Base-by-base conservation (phyloP, 2,797 vertebrate genomes). In the Cyclura pinguis region DNA sequence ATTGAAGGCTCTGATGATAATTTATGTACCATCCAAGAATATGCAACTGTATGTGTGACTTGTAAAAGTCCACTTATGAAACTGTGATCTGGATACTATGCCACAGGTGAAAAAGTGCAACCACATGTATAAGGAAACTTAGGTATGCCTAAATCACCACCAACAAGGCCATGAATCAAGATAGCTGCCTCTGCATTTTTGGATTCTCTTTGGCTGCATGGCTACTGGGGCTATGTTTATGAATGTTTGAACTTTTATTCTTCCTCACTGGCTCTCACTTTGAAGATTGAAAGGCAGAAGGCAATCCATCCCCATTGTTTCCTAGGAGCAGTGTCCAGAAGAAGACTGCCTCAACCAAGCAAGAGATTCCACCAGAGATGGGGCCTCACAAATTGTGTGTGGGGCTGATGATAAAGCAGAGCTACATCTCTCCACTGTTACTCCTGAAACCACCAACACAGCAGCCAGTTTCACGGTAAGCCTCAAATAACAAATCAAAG, bases 401-500 rank as follows among this genome's bases (percentile, higher is more conserved):
- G n/a, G 62, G n/a, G 50, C 20, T 38, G 85, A 32, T 84, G 38
- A 86, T 81, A 72, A 20, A 50, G 88, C 82, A 88, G 62, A 92
- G 80, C 89, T 92, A 80, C 38, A 82, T 77, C 87, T 24, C 80
- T 42, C 42, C 35, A 32, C 91, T 47, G 93, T 52, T 89, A 91
- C 12, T 91, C 86, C 88, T 82, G 82, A 93, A 94, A 91, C 62
- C 78, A 35, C 82, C n/a, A 85, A 89, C 94, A 94, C 89, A 89
- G 91, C 80, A 92, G 86, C 95, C 95, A 91, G 91, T 95, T 95
- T 95, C 93, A 90, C 93, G 88, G 74, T 89, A 6, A 59, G 92
- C 83, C 84, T 96, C 91, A 95, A 95, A 96, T 95, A 96, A 96
- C 96, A 95, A 94, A 91, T 95, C 96, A 97, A 96, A 90, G 52